Conservation (phyloP, 2,797 vertebrate genomes). For the Sternotherus odoratus region DNA sequence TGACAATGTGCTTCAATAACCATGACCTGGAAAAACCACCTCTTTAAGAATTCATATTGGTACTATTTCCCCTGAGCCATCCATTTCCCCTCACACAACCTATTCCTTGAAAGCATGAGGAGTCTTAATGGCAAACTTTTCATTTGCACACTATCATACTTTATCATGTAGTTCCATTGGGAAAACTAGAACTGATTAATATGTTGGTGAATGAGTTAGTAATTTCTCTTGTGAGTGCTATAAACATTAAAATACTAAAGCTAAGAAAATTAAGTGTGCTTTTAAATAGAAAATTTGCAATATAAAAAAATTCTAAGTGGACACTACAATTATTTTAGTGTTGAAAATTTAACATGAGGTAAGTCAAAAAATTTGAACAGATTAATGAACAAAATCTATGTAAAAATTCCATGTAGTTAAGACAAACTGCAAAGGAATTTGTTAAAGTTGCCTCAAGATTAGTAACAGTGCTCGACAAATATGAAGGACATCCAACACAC, state of each 20-base stretch:
- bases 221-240: neutral
- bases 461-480: conserved; percentile 3
- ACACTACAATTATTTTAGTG: neutral
- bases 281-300: neutral
- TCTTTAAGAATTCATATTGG: conserved; percentile 25
- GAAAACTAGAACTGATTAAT: neutral
- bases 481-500: neutral
- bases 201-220: neutral
- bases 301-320: neutral
- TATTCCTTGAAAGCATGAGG: neutral
- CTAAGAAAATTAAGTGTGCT: neutral
- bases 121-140: neutral
- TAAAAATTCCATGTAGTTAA: neutral
- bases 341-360: neutral
- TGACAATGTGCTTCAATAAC: neutral
- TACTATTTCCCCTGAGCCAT: neutral
- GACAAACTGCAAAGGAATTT: neutral
- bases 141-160: neutral
- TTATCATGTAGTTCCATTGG: neutral
- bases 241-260: neutral
- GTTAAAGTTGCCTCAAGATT: neutral
- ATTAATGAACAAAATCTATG: neutral
- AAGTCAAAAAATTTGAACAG: neutral
- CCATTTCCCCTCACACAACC: conserved; percentile 1
- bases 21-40: conserved; percentile 25